These are phyloP conservation scores for Pemphigus obesinymphae DNA, from an alignment of 1,140 invertebrate genomes.

Conservation along the genomic window DNA sequence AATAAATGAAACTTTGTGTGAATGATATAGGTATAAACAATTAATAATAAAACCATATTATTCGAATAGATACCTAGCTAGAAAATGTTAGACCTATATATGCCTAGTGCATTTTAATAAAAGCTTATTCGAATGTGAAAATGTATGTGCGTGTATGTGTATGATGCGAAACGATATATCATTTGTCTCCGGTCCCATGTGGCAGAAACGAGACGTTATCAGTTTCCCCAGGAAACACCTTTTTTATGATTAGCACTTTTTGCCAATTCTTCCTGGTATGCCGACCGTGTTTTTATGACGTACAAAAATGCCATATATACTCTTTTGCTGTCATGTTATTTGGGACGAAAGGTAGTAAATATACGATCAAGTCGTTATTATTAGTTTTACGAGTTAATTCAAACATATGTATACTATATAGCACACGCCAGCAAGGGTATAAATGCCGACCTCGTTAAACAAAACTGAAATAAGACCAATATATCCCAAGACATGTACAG, in stretches of 20 bases:
- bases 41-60: not conserved
- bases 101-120: not conserved
- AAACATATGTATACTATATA: too few relatives aligned
- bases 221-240: not conserved
- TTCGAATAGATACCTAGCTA: not conserved
- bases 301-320: not conserved
- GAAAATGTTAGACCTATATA: not conserved
- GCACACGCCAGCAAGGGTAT: too few relatives aligned
- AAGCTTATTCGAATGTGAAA: not conserved
- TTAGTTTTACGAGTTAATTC: not conserved
- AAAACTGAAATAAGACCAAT: not conserved
- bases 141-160: not conserved
- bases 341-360: not conserved
- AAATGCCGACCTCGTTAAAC: not conserved
- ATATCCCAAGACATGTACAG: too few relatives aligned
- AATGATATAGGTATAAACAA: not conserved
- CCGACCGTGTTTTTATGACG: not conserved
- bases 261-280: not conserved
- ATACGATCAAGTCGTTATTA: not conserved
- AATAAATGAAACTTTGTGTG: not conserved
- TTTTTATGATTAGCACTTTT: not conserved
- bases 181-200: not conserved
- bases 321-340: not conserved
- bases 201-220: not conserved
- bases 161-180: not conserved